Evolutionary conservation across 2,888 invertebrate genomes (phyloP), one percentile per base, ranked within the genome.

Genomic region (Himalopsyche tibetana): DNA sequence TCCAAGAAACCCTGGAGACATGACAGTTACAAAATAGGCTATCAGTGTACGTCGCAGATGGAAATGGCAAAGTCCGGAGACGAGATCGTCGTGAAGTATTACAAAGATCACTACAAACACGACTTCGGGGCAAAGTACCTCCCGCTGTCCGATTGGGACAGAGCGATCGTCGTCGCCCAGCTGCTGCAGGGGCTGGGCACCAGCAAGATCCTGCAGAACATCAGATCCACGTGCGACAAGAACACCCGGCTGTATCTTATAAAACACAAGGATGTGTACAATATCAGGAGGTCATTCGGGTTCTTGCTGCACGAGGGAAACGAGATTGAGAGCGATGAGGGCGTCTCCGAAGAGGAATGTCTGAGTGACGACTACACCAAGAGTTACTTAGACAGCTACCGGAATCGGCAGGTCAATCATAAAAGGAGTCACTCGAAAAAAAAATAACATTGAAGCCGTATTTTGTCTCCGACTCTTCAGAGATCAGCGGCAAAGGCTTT

Each of bases 31-130:
- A 51, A 51, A 5, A 51, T 51, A 12, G 51, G 51, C 15, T 51
- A 51, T 8, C 51, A 51, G 15, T 51, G 51, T 5, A 51, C 15
- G 4, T 51, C 15, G 12, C 51, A 51, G 51, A 51, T 51, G 15
- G 51, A 51, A 12, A 51, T 15, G 51, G 15, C 12, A 5, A 51
- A 5, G 51, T 51, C 51, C 51, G 15, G 15, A 12, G 15, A 51
- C 15, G 51, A 51, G 15, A 51, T 74, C 5, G 12, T 74, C 15
- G 74, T 74, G 4, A 74, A 74, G 15, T 74, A 74, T 36, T 74
- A 74, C 74, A 74, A 74, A 12, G 15, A 38, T 36, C 74, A 74
- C 15, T 74, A 74, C 38, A 74, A 74, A 36, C 74, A 74, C 15
- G 74, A 36, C 19, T 74, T 74, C 12, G 19, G 28, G 1, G 15